Percentiles rank a stretch among this genome's conserved stretches.
phyloP scores from a whole-genome alignment of 2,113 vertebrate species.

The Ibidorhyncha struthersii region DNA sequence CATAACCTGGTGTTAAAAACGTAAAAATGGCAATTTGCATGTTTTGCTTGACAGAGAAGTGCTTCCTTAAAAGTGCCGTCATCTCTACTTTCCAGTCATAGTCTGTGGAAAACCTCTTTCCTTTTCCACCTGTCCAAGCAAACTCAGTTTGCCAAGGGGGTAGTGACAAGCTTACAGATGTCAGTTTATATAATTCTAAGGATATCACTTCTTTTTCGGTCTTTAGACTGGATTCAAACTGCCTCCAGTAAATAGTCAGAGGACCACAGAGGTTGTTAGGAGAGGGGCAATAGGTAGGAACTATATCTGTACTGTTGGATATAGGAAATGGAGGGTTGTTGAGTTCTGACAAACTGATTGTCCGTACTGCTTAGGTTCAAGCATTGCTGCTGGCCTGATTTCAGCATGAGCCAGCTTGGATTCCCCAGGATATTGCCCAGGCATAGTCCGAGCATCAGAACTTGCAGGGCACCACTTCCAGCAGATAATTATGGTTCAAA shows the following conservation, averaged over 20 bases:
- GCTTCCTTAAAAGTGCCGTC: background rate
- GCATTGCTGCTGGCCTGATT: background rate
- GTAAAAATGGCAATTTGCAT: background rate
- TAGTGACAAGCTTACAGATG: background rate
- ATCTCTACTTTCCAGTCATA: background rate
- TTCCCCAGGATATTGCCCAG: fast-evolving
- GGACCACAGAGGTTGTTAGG: background rate
- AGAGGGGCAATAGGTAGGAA: background rate
- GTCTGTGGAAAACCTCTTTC: background rate
- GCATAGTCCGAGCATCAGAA: background rate
- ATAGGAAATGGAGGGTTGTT: background rate
- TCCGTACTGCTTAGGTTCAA: background rate
- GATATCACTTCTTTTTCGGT: fast-evolving
- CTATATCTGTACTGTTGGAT: background rate
- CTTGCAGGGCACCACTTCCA: background rate
- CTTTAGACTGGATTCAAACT: background rate
- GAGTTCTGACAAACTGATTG: background rate
- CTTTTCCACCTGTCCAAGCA: background rate
- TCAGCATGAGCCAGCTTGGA: background rate
- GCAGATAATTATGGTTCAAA: background rate
- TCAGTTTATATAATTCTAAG: background rate
- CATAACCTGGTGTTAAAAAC: background rate
- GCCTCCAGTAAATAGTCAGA: background rate
- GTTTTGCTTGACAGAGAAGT: background rate
- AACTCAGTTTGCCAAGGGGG: background rate